Evolutionary conservation across 2,113 vertebrate species (phyloP).

Genomic region (Stigmatopora argus): DNA sequence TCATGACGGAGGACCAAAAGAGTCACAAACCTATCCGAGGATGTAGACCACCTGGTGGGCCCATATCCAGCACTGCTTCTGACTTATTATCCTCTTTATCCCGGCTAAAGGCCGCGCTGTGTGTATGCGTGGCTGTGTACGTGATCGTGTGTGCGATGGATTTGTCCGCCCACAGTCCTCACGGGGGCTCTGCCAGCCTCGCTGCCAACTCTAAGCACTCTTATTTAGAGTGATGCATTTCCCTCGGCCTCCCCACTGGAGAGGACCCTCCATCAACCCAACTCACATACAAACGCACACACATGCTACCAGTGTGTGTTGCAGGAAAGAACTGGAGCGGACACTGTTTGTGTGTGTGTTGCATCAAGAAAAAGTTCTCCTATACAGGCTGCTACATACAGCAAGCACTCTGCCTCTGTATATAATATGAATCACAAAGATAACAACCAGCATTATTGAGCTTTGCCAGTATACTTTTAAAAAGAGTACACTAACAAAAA

Average conservation of each 20-base stretch:
- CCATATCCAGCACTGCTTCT: constrained; percentile 38
- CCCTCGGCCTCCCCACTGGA: constrained; percentile 41
- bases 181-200: constrained; percentile 29
- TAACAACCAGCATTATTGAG: neutral
- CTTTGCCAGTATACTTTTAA: neutral
- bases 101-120: constrained; percentile 47
- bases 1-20: constrained; percentile 39
- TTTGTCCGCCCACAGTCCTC: constrained; percentile 42
- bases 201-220: constrained; percentile 51
- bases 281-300: constrained; percentile 20
- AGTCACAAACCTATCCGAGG: constrained; percentile 30
- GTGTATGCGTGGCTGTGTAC: constrained; percentile 20
- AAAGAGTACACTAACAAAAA: neutral
- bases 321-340: constrained; percentile 49
- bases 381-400: constrained; percentile 14
- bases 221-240: constrained; percentile 63
- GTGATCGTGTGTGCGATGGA: constrained; percentile 42
- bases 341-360: constrained; percentile 22
- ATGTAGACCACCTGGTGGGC: constrained; percentile 53
- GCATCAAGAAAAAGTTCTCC: constrained; percentile 22
- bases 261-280: constrained; percentile 49
- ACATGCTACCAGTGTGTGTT: constrained; percentile 27
- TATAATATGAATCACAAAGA: neutral
- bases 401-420: neutral
- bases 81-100: constrained; percentile 55